Evolutionary conservation across 2,888 invertebrate genomes (phyloP), one percentile per base, ranked within the genome.

Genomic region (Diaperis boleti): DNA sequence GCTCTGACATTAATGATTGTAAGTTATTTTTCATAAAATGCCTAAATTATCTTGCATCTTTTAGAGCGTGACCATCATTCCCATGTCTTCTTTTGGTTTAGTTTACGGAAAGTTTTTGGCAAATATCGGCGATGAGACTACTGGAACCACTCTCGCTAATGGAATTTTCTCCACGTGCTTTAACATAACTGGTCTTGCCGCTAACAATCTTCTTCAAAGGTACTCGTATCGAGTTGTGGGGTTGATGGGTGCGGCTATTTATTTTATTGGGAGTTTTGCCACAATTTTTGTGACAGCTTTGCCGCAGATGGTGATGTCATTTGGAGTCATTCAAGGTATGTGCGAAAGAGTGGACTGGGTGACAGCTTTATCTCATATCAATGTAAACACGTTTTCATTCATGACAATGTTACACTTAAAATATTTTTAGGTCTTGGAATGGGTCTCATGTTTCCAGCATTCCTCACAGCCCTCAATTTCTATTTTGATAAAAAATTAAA

Each of bases 1-100:
- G 91, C 91, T 13, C 88, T 92, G 74, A 88, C 90, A 69, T 79
- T 92, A 64, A 88, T 90, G 33, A 90, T 90, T 77, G 92, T 92
- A 83, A 89, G 90, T 87, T 70, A 64, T n/a, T n/a, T n/a, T n/a
- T n/a, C n/a, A n/a, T n/a, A 17, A 13, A 59, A 59, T 39, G 10
- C 13, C 3, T 1, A 17, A 1, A 22, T 31, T 41, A 8, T 3
- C 7, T 7, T 42, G 1, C 14, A 50, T n/a, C 50, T 82, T 81
- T 52, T 79, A 92, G 92, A 85, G 88, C 74, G 84, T 88, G 33
- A 87, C 87, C 0, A 83, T 90, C 37, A 88, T 89, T 0, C 89
- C 90, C 0, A 83, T 88, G 22, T 85, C 89, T 11, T 89, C 89
- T 0, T 91, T 91, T 69, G 89, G 89, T 0, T 84, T 92, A 47